Percentiles rank a stretch among this genome's conserved stretches.
Conservation (phyloP, 2,113 vertebrate genomes). For the Lepisosteus oculatus region DNA sequence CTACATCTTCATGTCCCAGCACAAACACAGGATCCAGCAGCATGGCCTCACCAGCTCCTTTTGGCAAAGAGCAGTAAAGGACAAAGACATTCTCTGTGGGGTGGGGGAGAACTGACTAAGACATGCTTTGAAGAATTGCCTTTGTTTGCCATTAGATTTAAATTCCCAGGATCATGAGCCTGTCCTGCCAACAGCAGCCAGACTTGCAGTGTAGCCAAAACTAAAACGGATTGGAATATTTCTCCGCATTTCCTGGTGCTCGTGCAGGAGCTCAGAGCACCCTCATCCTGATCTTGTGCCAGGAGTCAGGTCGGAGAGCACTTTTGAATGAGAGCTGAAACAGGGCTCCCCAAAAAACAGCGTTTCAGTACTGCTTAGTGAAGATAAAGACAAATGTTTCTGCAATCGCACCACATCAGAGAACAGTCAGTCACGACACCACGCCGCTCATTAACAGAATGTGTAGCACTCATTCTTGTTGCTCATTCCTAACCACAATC, state of each 20-base stretch:
- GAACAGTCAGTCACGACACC: too few relatives aligned
- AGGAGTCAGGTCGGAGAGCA: too few relatives aligned
- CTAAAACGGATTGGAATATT: constrained; percentile 22
- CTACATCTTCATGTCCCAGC: not conserved
- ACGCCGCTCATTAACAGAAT: too few relatives aligned
- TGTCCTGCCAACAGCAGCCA: constrained; percentile 7
- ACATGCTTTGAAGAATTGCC: constrained; percentile 11
- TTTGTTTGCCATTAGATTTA: constrained; percentile 23
- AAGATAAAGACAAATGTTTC: too few relatives aligned
- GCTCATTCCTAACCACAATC: too few relatives aligned
- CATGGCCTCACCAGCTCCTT: constrained; percentile 7
- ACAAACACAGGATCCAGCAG: constrained; percentile 16
- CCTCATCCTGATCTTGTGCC: too few relatives aligned
- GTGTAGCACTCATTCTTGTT: too few relatives aligned
- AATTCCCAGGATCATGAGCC: constrained; percentile 9
- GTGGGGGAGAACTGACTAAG: not conserved
- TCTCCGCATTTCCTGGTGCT: not conserved
- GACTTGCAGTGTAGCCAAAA: not conserved
- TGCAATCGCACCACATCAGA: too few relatives aligned
- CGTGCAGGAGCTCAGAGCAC: too few relatives aligned
- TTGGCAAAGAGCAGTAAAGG: constrained; percentile 11
- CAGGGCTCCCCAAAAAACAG: too few relatives aligned
- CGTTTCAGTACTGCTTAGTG: too few relatives aligned
- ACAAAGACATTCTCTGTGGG: not conserved
- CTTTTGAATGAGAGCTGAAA: too few relatives aligned